phyloP scores from a whole-genome alignment of 2,797 vertebrate genomes.

The Ptychadena robeensis region DNA sequence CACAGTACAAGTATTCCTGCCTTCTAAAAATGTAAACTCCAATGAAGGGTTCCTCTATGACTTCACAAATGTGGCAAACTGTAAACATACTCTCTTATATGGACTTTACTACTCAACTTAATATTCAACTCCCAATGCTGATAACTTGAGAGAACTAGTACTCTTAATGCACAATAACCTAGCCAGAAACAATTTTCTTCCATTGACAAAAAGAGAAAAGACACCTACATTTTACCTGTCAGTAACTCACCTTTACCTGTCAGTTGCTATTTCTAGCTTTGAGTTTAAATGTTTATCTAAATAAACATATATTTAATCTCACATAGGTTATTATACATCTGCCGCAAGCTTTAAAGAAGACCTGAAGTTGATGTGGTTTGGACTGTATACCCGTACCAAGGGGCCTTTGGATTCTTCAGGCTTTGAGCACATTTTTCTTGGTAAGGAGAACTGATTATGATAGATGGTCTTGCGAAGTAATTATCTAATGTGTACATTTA shows the following conservation, averaged over 20 bases:
- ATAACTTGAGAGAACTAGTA: too few relatives aligned
- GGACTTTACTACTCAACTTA: too few relatives aligned
- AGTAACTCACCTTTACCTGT: too few relatives aligned
- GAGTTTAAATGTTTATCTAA: neutral
- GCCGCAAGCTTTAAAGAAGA: constrained; percentile 42
- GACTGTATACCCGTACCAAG: constrained; percentile 57
- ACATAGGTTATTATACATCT: constrained; percentile 53
- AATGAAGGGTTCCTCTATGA: neutral
- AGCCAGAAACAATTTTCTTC: too few relatives aligned
- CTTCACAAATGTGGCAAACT: too few relatives aligned
- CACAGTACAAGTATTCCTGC: neutral
- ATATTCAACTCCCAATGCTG: too few relatives aligned
- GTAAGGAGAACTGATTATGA: constrained; percentile 28
- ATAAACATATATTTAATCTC: neutral
- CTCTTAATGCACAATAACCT: too few relatives aligned
- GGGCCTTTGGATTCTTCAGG: constrained; percentile 60
- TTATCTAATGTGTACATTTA: too few relatives aligned
- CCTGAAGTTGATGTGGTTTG: constrained; percentile 62
- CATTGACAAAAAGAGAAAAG: neutral
- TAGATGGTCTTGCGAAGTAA: too few relatives aligned
- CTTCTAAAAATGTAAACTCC: neutral
- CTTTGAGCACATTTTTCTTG: constrained; percentile 59
- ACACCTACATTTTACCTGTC: too few relatives aligned
- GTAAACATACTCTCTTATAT: neutral
- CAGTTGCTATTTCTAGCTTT: too few relatives aligned